Base-by-base conservation (phyloP, 2,113 vertebrate species). In the Phaethornis superciliosus region DNA sequence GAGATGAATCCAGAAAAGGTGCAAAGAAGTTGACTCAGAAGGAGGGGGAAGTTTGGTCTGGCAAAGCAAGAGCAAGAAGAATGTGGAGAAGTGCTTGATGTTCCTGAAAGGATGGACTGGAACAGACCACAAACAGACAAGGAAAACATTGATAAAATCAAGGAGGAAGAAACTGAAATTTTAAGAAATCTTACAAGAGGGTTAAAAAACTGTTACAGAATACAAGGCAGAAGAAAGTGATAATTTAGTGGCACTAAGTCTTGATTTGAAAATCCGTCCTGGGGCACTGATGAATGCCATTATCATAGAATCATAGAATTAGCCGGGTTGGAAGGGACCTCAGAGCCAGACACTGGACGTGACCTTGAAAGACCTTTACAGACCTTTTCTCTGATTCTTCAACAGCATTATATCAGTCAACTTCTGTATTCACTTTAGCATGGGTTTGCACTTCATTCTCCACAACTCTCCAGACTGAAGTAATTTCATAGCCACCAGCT, bases 1-100 rank as follows among this genome's bases (percentile, higher is more conserved):
- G 37, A 81, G 30, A 77, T 52, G 15, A 76, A 70, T 71, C 56
- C 75, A 85, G 81, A 78, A 88, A 49, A 24, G 69, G 74, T 91
- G 44, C 65, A 90, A 86, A 95, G 16, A 83, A 92, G 32, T 85
- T 88, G 85, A 94, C 75, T 95, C 71, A 33, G 46, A 76, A 64
- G 9, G 12, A 7, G 49, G 19, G n/a, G 72, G 72, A 56, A 76
- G 27, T 27, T 33, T 33, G 69, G n/a, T 51, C 59, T 96, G 90
- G 78, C 78, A 88, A 72, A 83, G 37, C 10, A 52, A 56, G n/a
- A 51, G 32, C n/a, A 17, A 12, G n/a, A 85, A 44, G 62, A 91
- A 91, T 35, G 33, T 19, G 71, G 46, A 47, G 74, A 3, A 51
- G 65, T 59, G 42, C 51, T 80, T 76, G 72, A 28, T 12, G 22